Evolutionary conservation across 2,113 vertebrate species (phyloP).

Genomic region (Oceanites oceanicus): DNA sequence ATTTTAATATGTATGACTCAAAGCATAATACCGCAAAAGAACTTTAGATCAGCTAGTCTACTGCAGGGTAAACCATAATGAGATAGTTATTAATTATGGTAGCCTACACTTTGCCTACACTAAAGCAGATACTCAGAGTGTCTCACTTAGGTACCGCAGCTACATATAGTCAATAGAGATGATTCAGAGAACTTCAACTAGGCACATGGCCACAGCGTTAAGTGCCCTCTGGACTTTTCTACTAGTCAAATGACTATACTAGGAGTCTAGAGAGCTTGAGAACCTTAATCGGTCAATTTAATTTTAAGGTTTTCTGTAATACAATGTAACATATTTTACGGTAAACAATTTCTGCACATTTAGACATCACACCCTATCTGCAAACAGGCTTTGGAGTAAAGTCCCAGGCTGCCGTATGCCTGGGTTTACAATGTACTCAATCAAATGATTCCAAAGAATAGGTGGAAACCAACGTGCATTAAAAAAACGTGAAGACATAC

Average conservation of each 20-base stretch:
- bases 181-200: background rate
- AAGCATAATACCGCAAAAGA: background rate
- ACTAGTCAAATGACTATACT: background rate
- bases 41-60: background rate
- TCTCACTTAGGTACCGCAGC: background rate
- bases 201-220: background rate
- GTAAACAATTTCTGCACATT: background rate
- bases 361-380: background rate
- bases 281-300: background rate
- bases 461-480: background rate
- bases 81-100: background rate
- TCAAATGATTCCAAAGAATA: background rate
- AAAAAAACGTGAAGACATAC: background rate
- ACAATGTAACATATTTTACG: background rate
- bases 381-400: background rate
- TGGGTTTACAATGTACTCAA: background rate
- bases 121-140: background rate
- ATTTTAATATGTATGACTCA: background rate
- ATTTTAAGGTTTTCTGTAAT: background rate
- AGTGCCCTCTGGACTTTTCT: background rate
- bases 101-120: background rate
- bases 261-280: background rate
- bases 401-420: background rate
- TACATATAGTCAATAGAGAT: fast-evolving
- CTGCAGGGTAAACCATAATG: background rate